phyloP scores from a whole-genome alignment of 2,888 invertebrate genomes.

The Phytoseiulus persimilis region DNA sequence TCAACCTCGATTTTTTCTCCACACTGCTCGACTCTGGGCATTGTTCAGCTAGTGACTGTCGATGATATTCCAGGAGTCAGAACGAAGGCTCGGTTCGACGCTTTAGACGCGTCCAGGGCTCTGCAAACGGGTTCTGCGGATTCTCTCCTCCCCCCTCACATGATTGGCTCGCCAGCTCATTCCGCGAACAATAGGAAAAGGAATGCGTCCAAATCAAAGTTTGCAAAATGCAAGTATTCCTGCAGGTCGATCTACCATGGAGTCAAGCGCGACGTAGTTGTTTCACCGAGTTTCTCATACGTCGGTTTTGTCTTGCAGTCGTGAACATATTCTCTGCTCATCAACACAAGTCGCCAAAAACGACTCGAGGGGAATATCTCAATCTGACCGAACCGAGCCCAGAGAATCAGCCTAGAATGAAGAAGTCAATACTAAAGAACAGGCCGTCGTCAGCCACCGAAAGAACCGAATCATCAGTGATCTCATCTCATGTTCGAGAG shows the following conservation, averaged over 20 bases:
- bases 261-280: too few relatives aligned
- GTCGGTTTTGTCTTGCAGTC: not conserved
- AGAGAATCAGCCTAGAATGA: not conserved
- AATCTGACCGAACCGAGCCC: constrained; percentile 16
- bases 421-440: constrained; percentile 17
- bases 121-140: constrained; percentile 29
- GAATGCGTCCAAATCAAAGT: constrained; percentile 26
- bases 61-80: not conserved
- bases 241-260: not conserved
- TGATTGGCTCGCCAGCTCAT: constrained; percentile 36
- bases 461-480: not conserved
- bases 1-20: too few relatives aligned
- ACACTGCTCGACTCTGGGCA: too few relatives aligned
- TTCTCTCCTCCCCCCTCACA: constrained; percentile 23
- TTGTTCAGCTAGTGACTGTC: too few relatives aligned
- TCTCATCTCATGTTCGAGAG: not conserved
- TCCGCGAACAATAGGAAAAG: constrained; percentile 15
- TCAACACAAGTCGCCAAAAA: constrained; percentile 26
- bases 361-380: constrained; percentile 19
- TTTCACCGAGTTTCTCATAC: too few relatives aligned
- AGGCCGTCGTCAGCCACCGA: not conserved
- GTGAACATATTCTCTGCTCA: constrained; percentile 28
- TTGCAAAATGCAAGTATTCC: constrained; percentile 5
- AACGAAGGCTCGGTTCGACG: constrained; percentile 21
- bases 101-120: constrained; percentile 18